Evolutionary conservation across 2,113 vertebrate genomes (phyloP), one percentile per base, ranked within the genome.

Genomic region (Pseudorasbora parva): DNA sequence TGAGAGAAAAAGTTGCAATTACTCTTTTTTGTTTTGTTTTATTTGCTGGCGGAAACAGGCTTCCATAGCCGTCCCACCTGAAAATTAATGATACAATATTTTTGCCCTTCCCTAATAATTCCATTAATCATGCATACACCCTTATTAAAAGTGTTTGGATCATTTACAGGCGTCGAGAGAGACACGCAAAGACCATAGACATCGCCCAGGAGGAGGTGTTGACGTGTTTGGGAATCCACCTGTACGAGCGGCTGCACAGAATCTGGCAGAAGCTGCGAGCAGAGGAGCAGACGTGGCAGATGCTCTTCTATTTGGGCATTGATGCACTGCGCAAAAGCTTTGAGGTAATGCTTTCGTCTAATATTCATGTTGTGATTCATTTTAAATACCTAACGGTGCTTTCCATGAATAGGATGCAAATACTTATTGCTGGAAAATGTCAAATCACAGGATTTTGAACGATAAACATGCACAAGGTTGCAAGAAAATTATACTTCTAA

Each of bases 201-300:
- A 95, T 98, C 85, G 98, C 98, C 86, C 98, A 99, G 93, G 97
- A 99, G 91, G 98, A 99, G 92, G 98, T 99, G 86, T 92, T 99
- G 85, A 99, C 97, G 71, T 99, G 97, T 92, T 91, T 99, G 91
- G 98, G 97, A 41, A 98, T 99, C 93, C 97, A 99, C 87, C 95
- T 99, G 10, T 98, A 98, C 47, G 97, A 99, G 92, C 93, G 98
- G 83, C 90, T 99, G 83, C 97, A 99, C 90, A 94, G 95, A 74
- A 97, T 99, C 93, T 99, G 98, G 98, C 98, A 97, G 84, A 99
- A 99, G 88, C 92, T 99, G 11, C 89, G 97, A 82, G 97, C 96
- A 0, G 97, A 99, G 91, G 97, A 98, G 79, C 98, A 99, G 88
- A 99, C 97, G 0, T 99, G 97, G 97, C 97, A 98, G 91, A 96